A percentile compares a stretch with the other conserved stretches of the same genome.
Conservation (phyloP, 2,888 invertebrate species). For the Thalpophila matura region DNA sequence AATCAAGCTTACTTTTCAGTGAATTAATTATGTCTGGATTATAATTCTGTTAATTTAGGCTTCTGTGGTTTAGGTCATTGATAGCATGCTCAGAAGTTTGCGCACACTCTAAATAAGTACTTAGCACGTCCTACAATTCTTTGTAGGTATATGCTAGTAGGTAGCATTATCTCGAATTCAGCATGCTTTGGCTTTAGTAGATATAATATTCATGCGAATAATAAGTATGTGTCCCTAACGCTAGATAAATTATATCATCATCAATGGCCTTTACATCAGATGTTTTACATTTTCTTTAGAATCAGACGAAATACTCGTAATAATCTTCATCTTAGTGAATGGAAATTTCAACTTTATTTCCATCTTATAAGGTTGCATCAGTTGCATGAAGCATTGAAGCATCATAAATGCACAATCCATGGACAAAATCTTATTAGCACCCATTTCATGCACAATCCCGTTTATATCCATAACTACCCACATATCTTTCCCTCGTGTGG, state of each 20-base stretch:
- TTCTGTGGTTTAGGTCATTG: background rate
- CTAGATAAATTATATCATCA: background rate
- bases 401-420: slow-evolving; percentile 3
- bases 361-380: background rate
- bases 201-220: no score
- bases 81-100: no score
- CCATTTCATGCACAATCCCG: slow-evolving; percentile 27
- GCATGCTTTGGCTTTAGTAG: no score
- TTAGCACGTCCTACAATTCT: no score
- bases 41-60: background rate
- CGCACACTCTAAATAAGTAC: no score
- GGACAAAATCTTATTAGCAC: slow-evolving; percentile 17
- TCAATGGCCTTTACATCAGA: background rate
- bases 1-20: background rate
- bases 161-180: no score
- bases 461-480: slow-evolving; percentile 35
- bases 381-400: background rate
- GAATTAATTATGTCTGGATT: background rate
- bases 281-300: background rate
- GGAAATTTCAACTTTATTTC: background rate
- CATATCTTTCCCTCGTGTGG: slow-evolving; percentile 14
- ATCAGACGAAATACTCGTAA: no score
- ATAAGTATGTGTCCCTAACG: no score
- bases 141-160: no score
- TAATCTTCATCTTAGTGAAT: no score